These are phyloP conservation scores for Orchesella cincta DNA, from an alignment of 1,140 invertebrate genomes.

Conservation along the genomic window DNA sequence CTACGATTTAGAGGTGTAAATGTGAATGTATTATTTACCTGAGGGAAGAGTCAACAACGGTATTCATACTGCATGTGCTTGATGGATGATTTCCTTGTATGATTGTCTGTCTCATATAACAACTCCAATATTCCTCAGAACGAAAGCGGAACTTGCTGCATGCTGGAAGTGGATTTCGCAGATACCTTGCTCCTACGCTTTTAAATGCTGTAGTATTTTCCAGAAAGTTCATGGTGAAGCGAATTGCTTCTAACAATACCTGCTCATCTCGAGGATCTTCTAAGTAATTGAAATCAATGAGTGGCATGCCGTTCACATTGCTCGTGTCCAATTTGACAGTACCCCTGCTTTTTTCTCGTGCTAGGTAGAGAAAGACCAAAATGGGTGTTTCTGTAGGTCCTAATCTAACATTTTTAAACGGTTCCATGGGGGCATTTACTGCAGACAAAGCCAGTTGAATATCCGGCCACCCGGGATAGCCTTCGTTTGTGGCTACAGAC, in stretches of 20 bases:
- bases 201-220: background rate
- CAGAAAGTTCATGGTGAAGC: background rate
- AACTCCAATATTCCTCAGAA: slow-evolving; percentile 2
- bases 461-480: background rate
- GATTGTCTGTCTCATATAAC: background rate
- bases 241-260: background rate
- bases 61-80: background rate
- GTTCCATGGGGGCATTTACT: background rate
- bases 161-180: background rate
- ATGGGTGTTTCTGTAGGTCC: background rate
- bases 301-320: background rate
- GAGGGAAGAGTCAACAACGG: background rate
- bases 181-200: background rate
- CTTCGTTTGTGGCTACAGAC: background rate
- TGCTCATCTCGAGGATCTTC: background rate
- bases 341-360: background rate
- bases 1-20: background rate
- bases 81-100: background rate
- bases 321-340: background rate
- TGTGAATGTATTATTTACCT: background rate
- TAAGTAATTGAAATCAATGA: slow-evolving; percentile 18
- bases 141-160: background rate
- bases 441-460: background rate
- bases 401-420: background rate
- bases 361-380: background rate